Base-by-base conservation (phyloP, 2,113 vertebrate genomes). In the Pristiophorus japonicus region DNA sequence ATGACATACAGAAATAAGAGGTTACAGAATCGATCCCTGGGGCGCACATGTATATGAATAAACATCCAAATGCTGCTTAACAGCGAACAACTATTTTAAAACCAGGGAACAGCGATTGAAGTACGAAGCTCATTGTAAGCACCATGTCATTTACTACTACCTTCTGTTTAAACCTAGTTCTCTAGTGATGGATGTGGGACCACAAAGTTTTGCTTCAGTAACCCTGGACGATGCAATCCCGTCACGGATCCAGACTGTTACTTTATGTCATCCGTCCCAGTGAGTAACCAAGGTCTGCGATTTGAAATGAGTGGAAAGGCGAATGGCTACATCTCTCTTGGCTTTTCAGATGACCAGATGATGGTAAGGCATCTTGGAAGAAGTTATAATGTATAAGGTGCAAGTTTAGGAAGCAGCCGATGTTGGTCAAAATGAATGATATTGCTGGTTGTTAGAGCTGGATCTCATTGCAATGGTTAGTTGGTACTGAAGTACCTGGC, bases 341-440 rank as follows among this genome's bases (percentile, higher is more conserved):
- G 98, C 51, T 98, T 98, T 95, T 98, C 98, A 51, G 96, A 98
- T 96, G 98, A 98, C 96, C 95, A 91, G 47, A 18, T 0, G 0
- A 98, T 98, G 98, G 98, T 98, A 97, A 97, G 94, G 11, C 51
- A 30, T 67, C 42, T 51, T 47, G 34, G 55, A 91, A 92, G 34
- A 90, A 55, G 10, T n/a, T 91, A 55, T 30, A 88, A 20, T 18
- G 30, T 66, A 14, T 47, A 24, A 51, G 20, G 20, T 2, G n/a
- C 24, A 66, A 66, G 65, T 70, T 47, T 47, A 67, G 63, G 22
- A 67, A 45, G 11, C 30, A 47, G 45, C 30, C 22, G 4, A 2
- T 8, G 4, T 22, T 87, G 14, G 30, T 27, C 51, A 59, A 85
- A 90, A 38, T 42, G 78, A 81, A 18, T n/a, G 16, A n/a, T 38